These are phyloP conservation scores for Pagetopsis macropterus DNA, from an alignment of 2,797 vertebrate species.

Conservation along the genomic window DNA sequence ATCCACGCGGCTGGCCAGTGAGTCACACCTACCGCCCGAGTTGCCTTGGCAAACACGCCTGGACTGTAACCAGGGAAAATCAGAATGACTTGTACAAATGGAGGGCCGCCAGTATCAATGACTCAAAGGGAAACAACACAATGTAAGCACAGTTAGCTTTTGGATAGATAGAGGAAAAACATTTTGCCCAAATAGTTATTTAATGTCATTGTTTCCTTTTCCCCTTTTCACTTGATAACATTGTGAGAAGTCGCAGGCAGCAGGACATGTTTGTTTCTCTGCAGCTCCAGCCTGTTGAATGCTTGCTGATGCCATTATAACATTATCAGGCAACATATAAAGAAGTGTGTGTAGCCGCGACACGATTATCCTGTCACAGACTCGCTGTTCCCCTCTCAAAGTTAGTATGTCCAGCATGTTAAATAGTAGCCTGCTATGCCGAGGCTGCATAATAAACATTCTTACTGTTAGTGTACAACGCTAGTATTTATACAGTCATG, in stretches of 20 bases:
- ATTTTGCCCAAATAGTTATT: constrained; percentile 73
- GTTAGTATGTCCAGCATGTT: constrained; percentile 6
- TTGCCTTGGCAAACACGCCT: constrained; percentile 68
- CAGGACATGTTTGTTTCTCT: constrained; percentile 56
- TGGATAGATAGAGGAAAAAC: constrained; percentile 58
- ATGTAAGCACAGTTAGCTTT: constrained; percentile 50
- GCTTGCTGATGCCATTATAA: constrained; percentile 20
- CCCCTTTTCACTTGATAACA: constrained; percentile 64
- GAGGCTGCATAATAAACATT: constrained; percentile 21
- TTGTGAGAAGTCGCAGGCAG: constrained; percentile 57
- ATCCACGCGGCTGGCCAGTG: constrained; percentile 26
- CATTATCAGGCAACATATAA: constrained; percentile 21
- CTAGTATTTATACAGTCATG: constrained; percentile 1
- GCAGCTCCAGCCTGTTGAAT: constrained; percentile 35
- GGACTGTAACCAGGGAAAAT: constrained; percentile 66
- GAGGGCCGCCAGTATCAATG: constrained; percentile 67
- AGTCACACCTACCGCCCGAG: constrained; percentile 59
- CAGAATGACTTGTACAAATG: constrained; percentile 76
- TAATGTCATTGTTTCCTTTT: constrained; percentile 72
- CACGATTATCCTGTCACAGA: constrained; percentile 5
- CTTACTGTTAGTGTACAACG: neutral
- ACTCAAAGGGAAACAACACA: constrained; percentile 69
- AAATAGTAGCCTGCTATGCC: constrained; percentile 4
- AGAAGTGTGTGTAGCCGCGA: constrained; percentile 11
- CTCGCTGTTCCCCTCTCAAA: neutral